Base-by-base conservation (phyloP, 2,888 invertebrate genomes). In the Lottia scabra region DNA sequence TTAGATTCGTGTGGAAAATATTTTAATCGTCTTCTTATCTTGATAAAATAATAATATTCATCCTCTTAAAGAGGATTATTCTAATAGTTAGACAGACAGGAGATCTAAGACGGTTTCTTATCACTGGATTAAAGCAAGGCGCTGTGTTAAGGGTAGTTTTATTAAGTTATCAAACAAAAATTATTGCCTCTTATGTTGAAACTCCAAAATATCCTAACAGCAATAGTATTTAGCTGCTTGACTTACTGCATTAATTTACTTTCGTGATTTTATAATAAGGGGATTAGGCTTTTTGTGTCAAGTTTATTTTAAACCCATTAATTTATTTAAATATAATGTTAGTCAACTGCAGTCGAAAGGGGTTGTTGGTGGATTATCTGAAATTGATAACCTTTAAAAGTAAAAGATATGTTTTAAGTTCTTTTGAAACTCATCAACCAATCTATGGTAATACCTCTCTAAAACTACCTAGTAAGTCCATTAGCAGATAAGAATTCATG, bases 251-350 rank as follows among this genome's bases (percentile, higher is more conserved):
- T 38, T 38, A 6, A 38, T 56, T 56, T 10, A 10, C 56, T 56
- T 56, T 56, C 56, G 19, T 19, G 19, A 13, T 56, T 56, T 56
- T 56, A 23, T 19, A 23, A 56, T 56, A 56, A 56, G 23, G 56
- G 65, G 75, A 75, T 75, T 75, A 73, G 71, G 48, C 64, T 48
- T 30, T 67, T 70, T 68, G 72, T 82, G 82, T 80, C 83, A 83
- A 81, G 83, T 83, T 84, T 83, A 73, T 78, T 74, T 72, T 76
- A 65, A 72, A 68, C 67, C 80, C 80, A 81, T 80, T 81, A 81
- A 81, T 73, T 74, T 75, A 79, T 81, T 75, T 69, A 78, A 64
- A 63, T 71, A 72, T 74, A 56, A 23, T 19, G 56, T 56, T 23
- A 56, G 23, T 23, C 19, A 19, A 56, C 19, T 56, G 56, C 19